Conservation (phyloP, 1,140 invertebrate genomes). For the Diuraphis noxia region DNA sequence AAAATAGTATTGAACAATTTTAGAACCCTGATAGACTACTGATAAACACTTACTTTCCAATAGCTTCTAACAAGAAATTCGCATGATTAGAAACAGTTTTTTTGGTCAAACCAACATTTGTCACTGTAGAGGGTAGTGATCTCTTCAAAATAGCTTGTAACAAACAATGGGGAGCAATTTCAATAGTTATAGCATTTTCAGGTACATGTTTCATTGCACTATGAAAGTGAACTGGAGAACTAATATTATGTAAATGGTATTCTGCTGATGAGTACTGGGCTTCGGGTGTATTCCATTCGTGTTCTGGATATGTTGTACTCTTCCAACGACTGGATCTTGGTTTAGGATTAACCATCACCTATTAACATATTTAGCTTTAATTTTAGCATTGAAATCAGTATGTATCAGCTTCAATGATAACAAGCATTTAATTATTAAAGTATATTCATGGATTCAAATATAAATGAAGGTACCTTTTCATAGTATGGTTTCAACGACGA, state of each 20-base stretch:
- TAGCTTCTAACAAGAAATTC: conserved; percentile 71
- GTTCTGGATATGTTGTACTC: conserved; percentile 67
- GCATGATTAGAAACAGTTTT: conserved; percentile 72
- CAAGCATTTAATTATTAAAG: too few species aligned
- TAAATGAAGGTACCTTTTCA: conserved; percentile 29
- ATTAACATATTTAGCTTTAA: too few species aligned
- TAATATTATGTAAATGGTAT: conserved; percentile 73
- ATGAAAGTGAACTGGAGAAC: conserved; percentile 77
- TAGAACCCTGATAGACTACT: background rate
- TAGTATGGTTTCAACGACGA: conserved; percentile 29
- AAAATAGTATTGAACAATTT: background rate
- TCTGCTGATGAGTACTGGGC: conserved; percentile 66
- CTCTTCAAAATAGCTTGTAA: conserved; percentile 84
- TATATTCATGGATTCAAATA: too few species aligned
- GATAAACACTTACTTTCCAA: conserved; percentile 67
- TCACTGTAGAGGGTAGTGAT: conserved; percentile 65
- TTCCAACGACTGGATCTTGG: conserved; percentile 66
- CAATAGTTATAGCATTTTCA: conserved; percentile 74
- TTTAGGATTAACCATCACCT: conserved; percentile 64
- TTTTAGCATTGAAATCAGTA: too few species aligned
- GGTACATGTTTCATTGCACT: conserved; percentile 78
- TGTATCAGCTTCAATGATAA: too few species aligned
- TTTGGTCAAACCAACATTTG: conserved; percentile 79
- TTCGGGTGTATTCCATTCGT: conserved; percentile 59
- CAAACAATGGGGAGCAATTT: conserved; percentile 66